Conservation (phyloP, 2,888 invertebrate species). For the Sicus ferrugineus region DNA sequence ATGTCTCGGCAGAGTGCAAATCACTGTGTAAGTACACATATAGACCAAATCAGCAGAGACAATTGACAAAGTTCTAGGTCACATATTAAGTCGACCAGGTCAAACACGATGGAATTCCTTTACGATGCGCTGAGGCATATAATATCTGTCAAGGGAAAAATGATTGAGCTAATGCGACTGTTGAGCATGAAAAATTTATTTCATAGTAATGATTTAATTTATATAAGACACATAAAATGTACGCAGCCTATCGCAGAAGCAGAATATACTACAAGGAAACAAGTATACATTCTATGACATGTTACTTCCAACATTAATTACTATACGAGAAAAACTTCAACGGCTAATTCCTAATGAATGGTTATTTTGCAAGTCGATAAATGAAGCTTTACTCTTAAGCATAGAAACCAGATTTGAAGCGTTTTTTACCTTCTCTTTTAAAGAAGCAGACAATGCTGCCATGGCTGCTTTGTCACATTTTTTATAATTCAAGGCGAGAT, state of each 20-base stretch:
- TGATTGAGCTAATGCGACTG: neutral
- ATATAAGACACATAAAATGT: neutral
- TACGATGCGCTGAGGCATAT: neutral
- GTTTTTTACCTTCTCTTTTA: no score
- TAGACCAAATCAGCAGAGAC: neutral
- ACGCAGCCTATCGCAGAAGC: neutral
- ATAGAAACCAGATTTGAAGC: neutral
- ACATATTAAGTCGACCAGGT: neutral
- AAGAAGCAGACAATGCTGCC: no score
- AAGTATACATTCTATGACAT: neutral
- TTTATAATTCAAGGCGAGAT: no score
- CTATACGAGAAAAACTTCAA: neutral
- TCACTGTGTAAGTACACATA: neutral
- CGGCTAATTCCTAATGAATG: neutral
- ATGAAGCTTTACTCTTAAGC: neutral
- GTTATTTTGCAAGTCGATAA: neutral
- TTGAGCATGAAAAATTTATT: constrained; percentile 10
- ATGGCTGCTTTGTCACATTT: no score
- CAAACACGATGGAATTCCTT: neutral
- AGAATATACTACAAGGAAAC: neutral
- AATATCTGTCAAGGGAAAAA: neutral
- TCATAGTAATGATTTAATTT: neutral
- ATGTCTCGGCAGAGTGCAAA: neutral
- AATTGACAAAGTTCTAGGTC: neutral
- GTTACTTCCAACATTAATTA: neutral